Conservation (phyloP, 2,113 vertebrate genomes). For the Cyprinodon variegatus region DNA sequence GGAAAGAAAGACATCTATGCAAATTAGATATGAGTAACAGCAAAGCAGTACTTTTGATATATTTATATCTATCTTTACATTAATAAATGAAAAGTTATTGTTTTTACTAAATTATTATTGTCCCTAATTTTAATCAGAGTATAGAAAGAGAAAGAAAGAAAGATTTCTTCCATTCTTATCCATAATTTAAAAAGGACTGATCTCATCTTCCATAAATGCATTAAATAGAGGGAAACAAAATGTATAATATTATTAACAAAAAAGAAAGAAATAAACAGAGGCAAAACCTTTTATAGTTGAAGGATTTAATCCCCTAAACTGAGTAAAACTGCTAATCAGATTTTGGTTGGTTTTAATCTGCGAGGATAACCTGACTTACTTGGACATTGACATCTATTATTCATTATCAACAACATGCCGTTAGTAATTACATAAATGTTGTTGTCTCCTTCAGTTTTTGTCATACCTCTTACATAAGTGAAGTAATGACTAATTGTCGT, state of each 20-base stretch:
- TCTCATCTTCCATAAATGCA: not conserved
- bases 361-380: not conserved
- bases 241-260: not conserved
- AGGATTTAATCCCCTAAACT: not conserved
- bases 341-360: not conserved
- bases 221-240: not conserved
- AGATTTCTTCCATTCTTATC: too few relatives aligned
- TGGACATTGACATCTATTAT: too few relatives aligned
- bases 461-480: not conserved
- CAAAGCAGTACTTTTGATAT: too few relatives aligned
- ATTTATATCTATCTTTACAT: too few relatives aligned
- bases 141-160: not conserved
- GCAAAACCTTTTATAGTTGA: not conserved
- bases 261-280: not conserved
- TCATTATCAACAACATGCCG: not conserved
- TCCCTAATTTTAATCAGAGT: too few relatives aligned
- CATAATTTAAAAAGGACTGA: too few relatives aligned
- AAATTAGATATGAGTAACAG: too few relatives aligned
- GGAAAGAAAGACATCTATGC: too few relatives aligned
- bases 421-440: not conserved
- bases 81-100: too few relatives aligned
- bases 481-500: not conserved
- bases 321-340: not conserved
- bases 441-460: not conserved
- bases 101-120: too few relatives aligned